Conservation (phyloP, 2,113 vertebrate species). For the Addax nasomaculatus region DNA sequence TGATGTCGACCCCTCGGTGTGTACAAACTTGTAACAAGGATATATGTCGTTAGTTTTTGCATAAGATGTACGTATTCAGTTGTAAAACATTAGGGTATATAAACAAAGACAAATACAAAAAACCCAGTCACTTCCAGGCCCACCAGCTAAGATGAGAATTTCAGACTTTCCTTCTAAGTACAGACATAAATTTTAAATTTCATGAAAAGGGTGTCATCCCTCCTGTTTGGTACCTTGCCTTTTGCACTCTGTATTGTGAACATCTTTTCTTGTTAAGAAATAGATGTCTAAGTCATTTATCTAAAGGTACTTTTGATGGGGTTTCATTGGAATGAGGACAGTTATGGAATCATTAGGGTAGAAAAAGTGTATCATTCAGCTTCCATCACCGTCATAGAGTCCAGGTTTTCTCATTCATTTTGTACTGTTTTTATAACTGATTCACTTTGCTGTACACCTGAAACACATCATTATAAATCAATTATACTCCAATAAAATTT, state of each 20-base stretch:
- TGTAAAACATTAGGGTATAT: neutral
- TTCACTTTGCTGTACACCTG: neutral
- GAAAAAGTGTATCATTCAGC: neutral
- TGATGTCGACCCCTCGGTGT: neutral
- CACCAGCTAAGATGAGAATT: neutral
- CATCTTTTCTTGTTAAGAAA: neutral
- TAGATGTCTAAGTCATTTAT: neutral
- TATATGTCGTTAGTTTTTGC: neutral
- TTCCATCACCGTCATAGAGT: neutral
- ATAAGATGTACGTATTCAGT: neutral
- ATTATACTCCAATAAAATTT: neutral
- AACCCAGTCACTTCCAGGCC: neutral
- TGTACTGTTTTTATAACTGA: neutral
- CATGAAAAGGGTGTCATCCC: neutral
- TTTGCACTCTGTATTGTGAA: neutral
- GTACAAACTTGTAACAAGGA: neutral
- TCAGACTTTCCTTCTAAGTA: neutral
- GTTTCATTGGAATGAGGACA: neutral
- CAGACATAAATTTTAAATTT: neutral
- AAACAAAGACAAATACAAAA: neutral
- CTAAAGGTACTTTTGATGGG: neutral
- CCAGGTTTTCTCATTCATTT: neutral
- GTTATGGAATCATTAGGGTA: neutral
- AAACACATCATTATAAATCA: neutral
- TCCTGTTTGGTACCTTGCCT: neutral